Percentiles rank a stretch among this genome's conserved stretches.
phyloP scores from a whole-genome alignment of 1,140 invertebrate species.

The Pristionchus pacificus region DNA sequence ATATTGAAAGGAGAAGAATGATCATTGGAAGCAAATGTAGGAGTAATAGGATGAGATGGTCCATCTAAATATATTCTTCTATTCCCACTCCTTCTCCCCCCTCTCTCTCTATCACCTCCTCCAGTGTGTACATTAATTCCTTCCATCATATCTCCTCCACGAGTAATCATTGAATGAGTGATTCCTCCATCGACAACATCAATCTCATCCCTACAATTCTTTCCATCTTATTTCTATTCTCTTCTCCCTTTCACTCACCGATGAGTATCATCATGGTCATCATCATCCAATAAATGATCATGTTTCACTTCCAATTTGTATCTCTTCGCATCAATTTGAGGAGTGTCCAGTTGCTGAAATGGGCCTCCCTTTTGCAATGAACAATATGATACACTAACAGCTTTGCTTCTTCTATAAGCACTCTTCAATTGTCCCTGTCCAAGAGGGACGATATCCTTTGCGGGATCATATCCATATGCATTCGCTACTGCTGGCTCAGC shows the following conservation, averaged over 20 bases:
- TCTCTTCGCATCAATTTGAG: conserved; percentile 6
- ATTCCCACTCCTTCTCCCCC: no score
- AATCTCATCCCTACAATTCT: no score
- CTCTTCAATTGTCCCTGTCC: conserved; percentile 25
- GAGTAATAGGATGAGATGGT: no score
- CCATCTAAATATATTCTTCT: no score
- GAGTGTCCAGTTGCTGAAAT: not conserved
- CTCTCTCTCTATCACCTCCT: no score
- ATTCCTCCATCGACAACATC: no score
- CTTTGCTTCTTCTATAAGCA: conserved; percentile 19
- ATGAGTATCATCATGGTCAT: conserved; percentile 4
- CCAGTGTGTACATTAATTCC: no score
- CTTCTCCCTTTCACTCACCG: not conserved
- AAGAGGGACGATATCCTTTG: conserved; percentile 19
- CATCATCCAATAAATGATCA: conserved; percentile 13
- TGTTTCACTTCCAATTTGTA: conserved; percentile 7
- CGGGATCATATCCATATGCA: conserved; percentile 29
- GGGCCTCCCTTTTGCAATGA: not conserved
- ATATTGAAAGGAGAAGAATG: no score
- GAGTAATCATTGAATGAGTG: no score
- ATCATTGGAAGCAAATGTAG: no score
- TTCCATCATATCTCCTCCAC: no score
- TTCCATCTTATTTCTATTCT: no score
- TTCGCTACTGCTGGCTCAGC: conserved; percentile 20
- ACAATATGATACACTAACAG: conserved; percentile 8